A percentile compares a stretch with the other conserved stretches of the same genome.
Conservation (phyloP, 1,140 invertebrate genomes). For the Caenorhabditis tropicalis region DNA sequence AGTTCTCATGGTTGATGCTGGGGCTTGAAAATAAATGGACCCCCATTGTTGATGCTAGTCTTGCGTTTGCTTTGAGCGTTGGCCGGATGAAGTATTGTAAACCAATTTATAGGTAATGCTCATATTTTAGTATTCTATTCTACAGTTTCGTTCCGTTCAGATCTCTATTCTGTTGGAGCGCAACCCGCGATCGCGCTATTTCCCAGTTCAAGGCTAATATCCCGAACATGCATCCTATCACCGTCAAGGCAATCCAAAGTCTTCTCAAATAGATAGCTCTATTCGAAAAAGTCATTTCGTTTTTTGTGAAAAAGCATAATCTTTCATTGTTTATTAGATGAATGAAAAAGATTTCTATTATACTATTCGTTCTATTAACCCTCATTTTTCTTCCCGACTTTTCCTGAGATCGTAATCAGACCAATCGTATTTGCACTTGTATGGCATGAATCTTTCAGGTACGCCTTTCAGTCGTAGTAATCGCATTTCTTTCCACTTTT, state of each 20-base stretch:
- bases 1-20: constrained; percentile 46
- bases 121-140: too few relatives aligned
- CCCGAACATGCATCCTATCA: constrained; percentile 29
- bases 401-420: constrained; percentile 53
- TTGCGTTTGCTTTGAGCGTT: constrained; percentile 82
- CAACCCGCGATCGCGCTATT: background rate
- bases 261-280: background rate
- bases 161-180: background rate
- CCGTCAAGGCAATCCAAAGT: constrained; percentile 23
- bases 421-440: constrained; percentile 60
- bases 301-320: too few relatives aligned
- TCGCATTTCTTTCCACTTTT: constrained; percentile 58
- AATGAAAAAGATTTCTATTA: background rate
- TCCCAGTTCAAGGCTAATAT: constrained; percentile 19
- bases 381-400: constrained; percentile 37
- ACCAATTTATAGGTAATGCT: constrained; percentile 81
- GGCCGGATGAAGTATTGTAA: constrained; percentile 89
- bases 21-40: constrained; percentile 77
- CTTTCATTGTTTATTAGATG: background rate
- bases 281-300: too few relatives aligned
- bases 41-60: constrained; percentile 77
- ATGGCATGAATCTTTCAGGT: constrained; percentile 54
- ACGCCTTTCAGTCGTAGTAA: constrained; percentile 46
- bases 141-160: background rate
- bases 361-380: background rate